Evolutionary conservation across 1,140 invertebrate genomes (phyloP), one percentile per base, ranked within the genome.

Genomic region (Cepaea nemoralis): DNA sequence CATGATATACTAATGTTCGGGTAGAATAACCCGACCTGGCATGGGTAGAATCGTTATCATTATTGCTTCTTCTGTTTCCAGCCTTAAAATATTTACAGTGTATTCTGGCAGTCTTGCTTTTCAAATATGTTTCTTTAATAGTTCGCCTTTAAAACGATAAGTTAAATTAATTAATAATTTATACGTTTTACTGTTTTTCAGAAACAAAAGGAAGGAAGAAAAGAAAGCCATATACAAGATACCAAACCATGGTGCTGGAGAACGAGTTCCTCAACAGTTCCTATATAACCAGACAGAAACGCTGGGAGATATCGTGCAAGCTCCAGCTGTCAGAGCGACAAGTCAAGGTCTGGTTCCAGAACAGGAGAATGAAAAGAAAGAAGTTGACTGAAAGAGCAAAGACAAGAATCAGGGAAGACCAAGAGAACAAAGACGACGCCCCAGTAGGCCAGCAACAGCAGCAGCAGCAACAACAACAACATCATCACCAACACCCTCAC

Each of bases 351-450:
- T 92, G 92, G 92, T 92, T 99, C 93, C 97, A 99, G 93, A 99
- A 99, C 92, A 93, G 98, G 81, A 94, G 98, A 83, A 99, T 99
- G 98, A 99, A 99, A 92, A 98, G 97, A 96, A 99, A 99, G 94
- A 99, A 99, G 78, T 76, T 83, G 67, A 83, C 83, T 3, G 83
- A 83, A 59, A 48, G 83, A 3, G 83, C 84, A 31, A 85, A 85
- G 83, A 82, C 84, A 0, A 40, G 84, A 50, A 82, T 83, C 31
- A 39, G 83, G 31, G 84, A 85, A 75, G 84, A 85, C 78, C 84
- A 85, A 82, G 84, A 85, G 42, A 85, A 85, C 75, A 85, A 85
- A 40, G 84, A 85, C 39, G 77, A 83, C 69, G 77, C 55, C 37
- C 78, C 67, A 16, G 45, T 24, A 33, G 39, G 42, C 6, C 82